Evolutionary conservation across 2,888 invertebrate species (phyloP).

Genomic region (Pedicia rivosa): DNA sequence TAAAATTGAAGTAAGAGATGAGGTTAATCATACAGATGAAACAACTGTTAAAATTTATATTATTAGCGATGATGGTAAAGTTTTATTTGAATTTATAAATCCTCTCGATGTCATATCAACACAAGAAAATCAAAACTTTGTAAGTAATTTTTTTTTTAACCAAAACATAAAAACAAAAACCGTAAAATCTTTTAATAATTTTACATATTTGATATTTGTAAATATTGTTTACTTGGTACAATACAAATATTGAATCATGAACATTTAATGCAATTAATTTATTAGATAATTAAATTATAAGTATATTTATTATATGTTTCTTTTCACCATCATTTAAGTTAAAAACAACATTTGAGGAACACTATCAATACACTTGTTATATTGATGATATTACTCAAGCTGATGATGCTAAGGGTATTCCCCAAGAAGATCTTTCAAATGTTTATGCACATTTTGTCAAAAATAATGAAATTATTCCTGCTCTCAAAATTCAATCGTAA

Average conservation of each 20-base stretch:
- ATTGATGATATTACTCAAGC: conserved; percentile 38
- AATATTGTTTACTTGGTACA: too few species aligned
- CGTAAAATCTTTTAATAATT: too few species aligned
- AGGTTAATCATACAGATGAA: conserved; percentile 32
- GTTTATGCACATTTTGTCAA: conserved; percentile 42
- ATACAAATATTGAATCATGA: too few species aligned
- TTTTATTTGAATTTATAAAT: conserved; percentile 40
- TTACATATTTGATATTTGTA: too few species aligned
- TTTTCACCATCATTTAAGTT: conserved; percentile 30
- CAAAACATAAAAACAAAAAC: too few species aligned
- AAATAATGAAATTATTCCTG: conserved; percentile 34
- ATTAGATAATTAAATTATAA: neutral
- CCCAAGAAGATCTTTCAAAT: conserved; percentile 30
- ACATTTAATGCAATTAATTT: too few species aligned
- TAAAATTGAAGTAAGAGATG: conserved; percentile 35
- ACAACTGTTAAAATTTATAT: conserved; percentile 39
- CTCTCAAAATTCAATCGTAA: conserved; percentile 33
- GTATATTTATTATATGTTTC: neutral
- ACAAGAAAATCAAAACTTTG: neutral
- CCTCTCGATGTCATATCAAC: conserved; percentile 29
- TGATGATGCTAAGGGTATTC: conserved; percentile 26
- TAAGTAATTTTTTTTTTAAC: too few species aligned
- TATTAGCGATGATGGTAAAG: conserved; percentile 37
- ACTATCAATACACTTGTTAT: conserved; percentile 39
- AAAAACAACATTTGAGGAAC: conserved; percentile 33